These are phyloP conservation scores for Troides aeacus DNA, from an alignment of 2,888 invertebrate genomes.

Conservation along the genomic window DNA sequence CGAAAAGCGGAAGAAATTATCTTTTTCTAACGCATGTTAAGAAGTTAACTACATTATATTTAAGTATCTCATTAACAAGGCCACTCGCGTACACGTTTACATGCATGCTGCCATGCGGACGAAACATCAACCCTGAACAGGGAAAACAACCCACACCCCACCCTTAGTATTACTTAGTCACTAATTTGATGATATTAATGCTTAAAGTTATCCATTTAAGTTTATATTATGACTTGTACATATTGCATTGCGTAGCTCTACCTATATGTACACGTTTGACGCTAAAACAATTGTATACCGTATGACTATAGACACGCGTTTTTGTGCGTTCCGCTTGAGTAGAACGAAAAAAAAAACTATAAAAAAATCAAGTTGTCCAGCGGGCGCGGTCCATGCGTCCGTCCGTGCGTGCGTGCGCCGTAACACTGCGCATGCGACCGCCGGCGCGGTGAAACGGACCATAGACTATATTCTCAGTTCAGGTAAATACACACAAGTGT, in stretches of 20 bases:
- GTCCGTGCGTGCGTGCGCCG: neutral
- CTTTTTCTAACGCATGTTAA: constrained; percentile 2
- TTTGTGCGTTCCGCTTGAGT: constrained; percentile 59
- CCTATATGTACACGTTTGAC: constrained; percentile 46
- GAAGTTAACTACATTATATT: constrained; percentile 25
- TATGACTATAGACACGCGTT: constrained; percentile 57
- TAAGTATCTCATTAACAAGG: constrained; percentile 32
- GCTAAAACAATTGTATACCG: constrained; percentile 40
- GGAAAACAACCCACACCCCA: no score
- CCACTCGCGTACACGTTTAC: constrained; percentile 35
- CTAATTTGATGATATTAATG: constrained; percentile 7
- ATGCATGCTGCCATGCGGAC: constrained; percentile 52
- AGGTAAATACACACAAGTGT: no score
- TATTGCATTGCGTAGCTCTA: constrained; percentile 47
- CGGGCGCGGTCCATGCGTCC: neutral
- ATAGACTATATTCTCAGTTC: no score
- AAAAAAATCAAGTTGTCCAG: constrained; percentile 1
- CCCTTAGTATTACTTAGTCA: neutral
- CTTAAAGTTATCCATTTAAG: constrained; percentile 1
- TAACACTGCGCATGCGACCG: no score
- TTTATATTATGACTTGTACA: constrained; percentile 60
- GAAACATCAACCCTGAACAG: neutral
- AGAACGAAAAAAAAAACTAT: constrained; percentile 24
- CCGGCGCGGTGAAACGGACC: no score
- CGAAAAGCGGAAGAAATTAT: neutral